A percentile compares a stretch with the other conserved stretches of the same genome.
Evolutionary conservation across 2,888 invertebrate genomes (phyloP).

Genomic region (Phlogophora meticulosa): DNA sequence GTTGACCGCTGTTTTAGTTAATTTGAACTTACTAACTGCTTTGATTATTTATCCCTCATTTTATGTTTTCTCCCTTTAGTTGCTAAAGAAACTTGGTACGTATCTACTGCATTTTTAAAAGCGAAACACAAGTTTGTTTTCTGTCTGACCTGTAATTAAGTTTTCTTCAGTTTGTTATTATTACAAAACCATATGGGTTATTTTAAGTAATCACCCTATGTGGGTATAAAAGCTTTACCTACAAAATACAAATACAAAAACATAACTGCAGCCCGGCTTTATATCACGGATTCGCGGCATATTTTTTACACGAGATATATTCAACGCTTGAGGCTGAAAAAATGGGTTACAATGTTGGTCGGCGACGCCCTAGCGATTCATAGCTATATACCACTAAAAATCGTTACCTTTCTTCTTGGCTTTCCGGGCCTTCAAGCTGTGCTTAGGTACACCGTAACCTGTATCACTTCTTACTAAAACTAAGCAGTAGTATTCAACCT

Average conservation of each 20-base stretch:
- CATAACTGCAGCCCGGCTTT: not conserved
- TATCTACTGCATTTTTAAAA: slow-evolving; percentile 15
- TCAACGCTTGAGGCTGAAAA: slow-evolving; percentile 44
- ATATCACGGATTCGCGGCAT: slow-evolving; percentile 2
- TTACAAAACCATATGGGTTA: not conserved
- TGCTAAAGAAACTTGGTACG: not conserved
- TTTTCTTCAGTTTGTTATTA: slow-evolving; percentile 3
- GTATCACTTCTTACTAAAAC: not conserved
- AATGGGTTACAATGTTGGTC: slow-evolving; percentile 52
- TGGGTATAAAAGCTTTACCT: not conserved
- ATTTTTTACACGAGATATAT: slow-evolving; percentile 40
- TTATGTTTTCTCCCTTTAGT: slow-evolving; percentile 21
- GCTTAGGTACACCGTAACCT: not conserved
- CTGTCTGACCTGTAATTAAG: not conserved
- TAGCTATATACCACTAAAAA: slow-evolving; percentile 50
- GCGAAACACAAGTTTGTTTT: not conserved
- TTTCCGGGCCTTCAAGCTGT: slow-evolving; percentile 2
- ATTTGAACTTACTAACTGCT: slow-evolving; percentile 37
- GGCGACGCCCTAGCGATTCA: slow-evolving; percentile 41
- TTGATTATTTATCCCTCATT: slow-evolving; percentile 37
- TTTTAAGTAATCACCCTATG: not conserved
- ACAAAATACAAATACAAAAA: not conserved
- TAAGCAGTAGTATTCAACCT: not conserved
- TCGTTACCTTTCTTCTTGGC: slow-evolving; percentile 41
- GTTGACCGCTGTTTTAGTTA: slow-evolving; percentile 44